Base-by-base conservation (phyloP, 1,140 invertebrate species). In the Pseudomyrmex cubaensis region DNA sequence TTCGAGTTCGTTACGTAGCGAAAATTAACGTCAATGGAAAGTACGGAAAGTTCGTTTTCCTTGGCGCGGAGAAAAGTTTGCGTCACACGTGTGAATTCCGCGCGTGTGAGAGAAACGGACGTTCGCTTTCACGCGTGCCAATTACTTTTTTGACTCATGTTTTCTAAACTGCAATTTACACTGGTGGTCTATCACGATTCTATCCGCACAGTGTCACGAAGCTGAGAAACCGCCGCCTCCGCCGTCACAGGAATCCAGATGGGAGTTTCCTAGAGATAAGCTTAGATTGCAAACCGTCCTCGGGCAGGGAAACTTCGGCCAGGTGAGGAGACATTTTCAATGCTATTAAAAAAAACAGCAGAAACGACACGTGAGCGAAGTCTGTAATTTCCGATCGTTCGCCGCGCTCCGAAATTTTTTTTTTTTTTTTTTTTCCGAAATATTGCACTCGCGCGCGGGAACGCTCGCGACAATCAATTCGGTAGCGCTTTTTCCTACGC, bases 241-340 rank as follows among this genome's bases (percentile, higher is more conserved):
- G 17, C 90, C 95, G 20, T 94, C 94, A 15, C 94, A 94, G 9
- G 95, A 95, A 88, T 95, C 95, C 25, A 95, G 95, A 89, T 97
- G 97, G 96, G 97, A 98, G 90, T 97, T 98, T 86, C 96, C 97
- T 3, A 94, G 97, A 89, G 96, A 96, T 85, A 97, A 97, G 90
- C 94, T 98, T n/a, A 95, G 97, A 56, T 93, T 98, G 48, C 97
- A 97, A 89, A 97, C 97, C 52, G 94, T 97, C 48, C 93, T 98
- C 9, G 97, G 97, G 8, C 96, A 97, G 93, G 97, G 97, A 50
- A 98, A 98, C 92, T 98, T 98, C 92, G 97, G 97, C 46, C 96
- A 97, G 95, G 97, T 97, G 92, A 94, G 90, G 56, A 94, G 89
- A 63, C 59, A 66, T 72, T 84, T 61, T 72, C 69, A 48, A 15